Conservation (phyloP, 2,888 invertebrate genomes). For the Caenorhabditis angaria region DNA sequence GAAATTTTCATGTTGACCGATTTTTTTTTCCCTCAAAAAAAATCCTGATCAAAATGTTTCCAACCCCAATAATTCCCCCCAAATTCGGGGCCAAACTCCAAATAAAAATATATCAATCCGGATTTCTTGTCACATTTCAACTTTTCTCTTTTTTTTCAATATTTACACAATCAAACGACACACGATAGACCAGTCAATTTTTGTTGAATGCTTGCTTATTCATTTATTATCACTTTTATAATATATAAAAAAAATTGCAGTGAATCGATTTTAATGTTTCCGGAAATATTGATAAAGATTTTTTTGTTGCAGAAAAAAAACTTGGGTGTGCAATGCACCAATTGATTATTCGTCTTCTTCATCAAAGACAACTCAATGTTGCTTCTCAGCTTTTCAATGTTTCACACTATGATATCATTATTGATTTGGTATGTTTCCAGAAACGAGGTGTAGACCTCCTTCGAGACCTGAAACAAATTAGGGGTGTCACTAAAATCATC, state of each 20-base stretch:
- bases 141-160: constrained; percentile 9
- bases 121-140: constrained; percentile 18
- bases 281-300: neutral
- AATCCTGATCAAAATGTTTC: too few species aligned
- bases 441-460: too few species aligned
- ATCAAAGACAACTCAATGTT: constrained; percentile 85
- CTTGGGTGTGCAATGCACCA: constrained; percentile 80
- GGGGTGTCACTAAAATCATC: too few species aligned
- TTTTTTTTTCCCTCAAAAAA: too few species aligned
- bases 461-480: too few species aligned
- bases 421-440: constrained; percentile 47
- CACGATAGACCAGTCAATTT: constrained; percentile 6
- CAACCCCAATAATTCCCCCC: too few species aligned
- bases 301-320: neutral
- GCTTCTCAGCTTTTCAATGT: constrained; percentile 91
- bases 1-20: too few species aligned
- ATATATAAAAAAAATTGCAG: too few species aligned
- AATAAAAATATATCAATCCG: constrained; percentile 15
- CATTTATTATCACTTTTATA: constrained; percentile 11
- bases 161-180: constrained; percentile 10
- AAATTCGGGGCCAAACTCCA: neutral
- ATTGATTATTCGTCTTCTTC: constrained; percentile 87
- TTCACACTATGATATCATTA: constrained; percentile 86
- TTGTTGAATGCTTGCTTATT: constrained; percentile 2
- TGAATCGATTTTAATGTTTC: neutral